Evolutionary conservation across 2,888 invertebrate species (phyloP).

Genomic region (Tinea trinotella): DNA sequence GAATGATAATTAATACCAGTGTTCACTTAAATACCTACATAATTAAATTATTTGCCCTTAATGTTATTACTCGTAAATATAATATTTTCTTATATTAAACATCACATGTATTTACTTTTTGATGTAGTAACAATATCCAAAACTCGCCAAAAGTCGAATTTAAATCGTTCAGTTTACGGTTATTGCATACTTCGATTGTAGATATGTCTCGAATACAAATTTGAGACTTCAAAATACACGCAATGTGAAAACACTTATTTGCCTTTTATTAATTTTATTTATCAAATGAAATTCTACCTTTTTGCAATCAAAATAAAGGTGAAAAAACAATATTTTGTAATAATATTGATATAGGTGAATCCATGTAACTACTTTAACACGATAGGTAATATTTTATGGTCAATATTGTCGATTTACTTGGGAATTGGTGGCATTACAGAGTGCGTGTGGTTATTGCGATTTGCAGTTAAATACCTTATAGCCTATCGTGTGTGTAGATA

Average conservation of each 20-base stretch:
- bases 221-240: slow-evolving; percentile 25
- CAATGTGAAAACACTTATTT: not conserved
- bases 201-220: slow-evolving; percentile 63
- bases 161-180: slow-evolving; percentile 62
- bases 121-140: slow-evolving; percentile 32
- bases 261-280: not conserved
- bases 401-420: slow-evolving; percentile 35
- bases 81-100: not conserved
- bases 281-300: not conserved
- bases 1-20: too few species aligned
- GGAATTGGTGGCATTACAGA: slow-evolving; percentile 25
- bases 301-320: not conserved
- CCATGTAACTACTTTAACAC: slow-evolving; percentile 28
- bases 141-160: slow-evolving; percentile 56
- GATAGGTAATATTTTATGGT: slow-evolving; percentile 45
- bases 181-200: slow-evolving; percentile 55
- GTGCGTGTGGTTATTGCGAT: slow-evolving; percentile 2
- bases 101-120: not conserved
- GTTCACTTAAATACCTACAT: too few species aligned
- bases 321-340: not conserved
- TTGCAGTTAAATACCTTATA: not conserved
- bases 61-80: not conserved
- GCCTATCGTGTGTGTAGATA: too few species aligned
- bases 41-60: too few species aligned
- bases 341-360: not conserved